These are phyloP conservation scores for Psix sp. DNA, from an alignment of 1,140 invertebrate species.

Conservation along the genomic window DNA sequence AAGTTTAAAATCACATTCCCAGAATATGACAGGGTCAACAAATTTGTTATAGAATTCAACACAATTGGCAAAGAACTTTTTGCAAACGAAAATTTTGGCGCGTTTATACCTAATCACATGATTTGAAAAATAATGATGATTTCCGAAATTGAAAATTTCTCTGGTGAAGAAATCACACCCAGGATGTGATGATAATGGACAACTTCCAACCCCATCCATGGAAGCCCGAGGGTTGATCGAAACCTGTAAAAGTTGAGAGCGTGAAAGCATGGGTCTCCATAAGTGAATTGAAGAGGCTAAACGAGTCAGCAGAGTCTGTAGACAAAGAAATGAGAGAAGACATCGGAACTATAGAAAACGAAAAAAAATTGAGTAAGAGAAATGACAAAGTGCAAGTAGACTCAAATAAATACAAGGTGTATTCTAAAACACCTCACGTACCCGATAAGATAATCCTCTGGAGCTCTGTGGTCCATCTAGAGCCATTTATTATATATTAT, in stretches of 20 bases:
- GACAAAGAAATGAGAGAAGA: neutral
- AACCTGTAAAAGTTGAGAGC: slow-evolving; percentile 5
- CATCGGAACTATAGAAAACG: too few relatives aligned
- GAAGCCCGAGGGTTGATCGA: neutral
- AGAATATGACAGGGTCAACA: neutral
- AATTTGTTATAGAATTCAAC: neutral
- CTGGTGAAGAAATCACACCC: neutral
- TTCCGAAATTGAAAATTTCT: neutral
- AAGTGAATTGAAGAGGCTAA: too few relatives aligned
- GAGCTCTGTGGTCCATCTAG: neutral
- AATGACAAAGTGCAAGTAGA: neutral
- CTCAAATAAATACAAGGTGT: slow-evolving; percentile 1
- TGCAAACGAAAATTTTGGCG: neutral
- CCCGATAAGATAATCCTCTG: slow-evolving; percentile 1
- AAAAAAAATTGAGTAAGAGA: too few relatives aligned
- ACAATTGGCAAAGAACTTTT: neutral
- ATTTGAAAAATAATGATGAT: neutral
- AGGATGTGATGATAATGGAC: neutral
- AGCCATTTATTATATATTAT: neutral
- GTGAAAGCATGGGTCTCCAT: slow-evolving; percentile 3
- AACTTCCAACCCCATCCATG: neutral
- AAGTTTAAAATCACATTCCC: neutral
- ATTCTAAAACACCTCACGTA: neutral
- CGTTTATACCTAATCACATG: slow-evolving; percentile 5
- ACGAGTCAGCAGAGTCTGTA: too few relatives aligned